phyloP scores from a whole-genome alignment of 1,140 invertebrate species.

The Cydia strobilella region DNA sequence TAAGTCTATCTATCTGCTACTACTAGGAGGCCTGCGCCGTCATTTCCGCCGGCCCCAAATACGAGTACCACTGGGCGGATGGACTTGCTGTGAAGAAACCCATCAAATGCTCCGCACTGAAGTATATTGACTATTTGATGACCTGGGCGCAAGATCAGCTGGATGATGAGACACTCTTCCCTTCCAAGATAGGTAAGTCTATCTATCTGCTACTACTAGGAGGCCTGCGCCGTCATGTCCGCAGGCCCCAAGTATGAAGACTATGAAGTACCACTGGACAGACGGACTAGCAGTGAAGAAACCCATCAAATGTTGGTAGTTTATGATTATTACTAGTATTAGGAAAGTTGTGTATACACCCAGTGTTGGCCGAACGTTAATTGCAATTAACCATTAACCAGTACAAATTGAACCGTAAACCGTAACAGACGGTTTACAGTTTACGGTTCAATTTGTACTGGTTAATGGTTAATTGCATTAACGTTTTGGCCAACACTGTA shows the following conservation, averaged over 20 bases:
- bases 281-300: slow-evolving; percentile 99
- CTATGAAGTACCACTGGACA: slow-evolving; percentile 99
- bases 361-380: too few relatives aligned
- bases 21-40: slow-evolving; percentile 95
- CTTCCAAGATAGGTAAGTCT: slow-evolving; percentile 97
- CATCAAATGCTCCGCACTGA: slow-evolving; percentile 97
- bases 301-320: slow-evolving; percentile 87
- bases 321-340: too few relatives aligned
- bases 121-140: slow-evolving; percentile 99
- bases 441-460: too few relatives aligned
- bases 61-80: slow-evolving; percentile 99
- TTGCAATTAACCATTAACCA: too few relatives aligned
- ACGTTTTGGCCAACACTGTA: too few relatives aligned
- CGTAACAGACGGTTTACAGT: too few relatives aligned
- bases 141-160: slow-evolving; percentile 99
- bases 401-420: too few relatives aligned
- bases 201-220: slow-evolving; percentile 74
- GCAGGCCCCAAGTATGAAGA: too few relatives aligned
- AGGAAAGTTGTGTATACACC: too few relatives aligned
- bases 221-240: slow-evolving; percentile 97
- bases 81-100: slow-evolving; percentile 97
- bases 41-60: slow-evolving; percentile 98
- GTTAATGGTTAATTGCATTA: too few relatives aligned
- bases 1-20: slow-evolving; percentile 61
- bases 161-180: slow-evolving; percentile 99